Conservation (phyloP, 2,113 vertebrate genomes). For the Sylvilagus bachmani region DNA sequence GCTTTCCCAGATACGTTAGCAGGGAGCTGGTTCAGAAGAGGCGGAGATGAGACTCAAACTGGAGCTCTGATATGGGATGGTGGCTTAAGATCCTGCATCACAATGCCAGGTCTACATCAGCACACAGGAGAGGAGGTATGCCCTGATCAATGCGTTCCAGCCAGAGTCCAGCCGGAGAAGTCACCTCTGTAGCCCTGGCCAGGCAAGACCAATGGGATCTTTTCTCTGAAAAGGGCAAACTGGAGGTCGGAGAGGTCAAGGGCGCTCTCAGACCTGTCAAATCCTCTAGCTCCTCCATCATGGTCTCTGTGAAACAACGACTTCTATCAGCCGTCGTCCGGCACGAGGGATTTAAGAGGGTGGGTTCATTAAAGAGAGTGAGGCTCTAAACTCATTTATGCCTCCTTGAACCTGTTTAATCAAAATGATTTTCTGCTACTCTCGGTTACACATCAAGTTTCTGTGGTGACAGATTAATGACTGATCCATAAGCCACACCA, state of each 20-base stretch:
- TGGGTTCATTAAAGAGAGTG: constrained; percentile 84
- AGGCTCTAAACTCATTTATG: constrained; percentile 85
- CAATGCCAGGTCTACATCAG: neutral
- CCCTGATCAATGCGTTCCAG: neutral
- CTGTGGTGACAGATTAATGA: constrained; percentile 83
- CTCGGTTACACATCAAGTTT: constrained; percentile 79
- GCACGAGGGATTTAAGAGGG: constrained; percentile 80
- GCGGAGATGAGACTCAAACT: no score
- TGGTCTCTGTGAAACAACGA: constrained; percentile 74
- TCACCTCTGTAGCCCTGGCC: neutral
- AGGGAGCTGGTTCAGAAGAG: no score
- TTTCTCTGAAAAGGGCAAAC: neutral
- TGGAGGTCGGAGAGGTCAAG: neutral
- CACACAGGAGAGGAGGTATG: neutral
- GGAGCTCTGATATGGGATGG: no score
- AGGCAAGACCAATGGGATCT: neutral
- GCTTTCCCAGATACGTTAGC: no score
- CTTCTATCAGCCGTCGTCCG: constrained; percentile 74
- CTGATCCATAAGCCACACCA: constrained; percentile 73
- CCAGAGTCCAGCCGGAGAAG: neutral
- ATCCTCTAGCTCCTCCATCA: neutral
- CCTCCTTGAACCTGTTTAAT: constrained; percentile 81
- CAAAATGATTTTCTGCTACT: constrained; percentile 87
- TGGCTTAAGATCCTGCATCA: no score
- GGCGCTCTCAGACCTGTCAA: neutral